Percentiles rank a stretch among this genome's conserved stretches.
These are phyloP conservation scores for Melieria crassipennis DNA, from an alignment of 2,888 invertebrate genomes.

Conservation along the genomic window DNA sequence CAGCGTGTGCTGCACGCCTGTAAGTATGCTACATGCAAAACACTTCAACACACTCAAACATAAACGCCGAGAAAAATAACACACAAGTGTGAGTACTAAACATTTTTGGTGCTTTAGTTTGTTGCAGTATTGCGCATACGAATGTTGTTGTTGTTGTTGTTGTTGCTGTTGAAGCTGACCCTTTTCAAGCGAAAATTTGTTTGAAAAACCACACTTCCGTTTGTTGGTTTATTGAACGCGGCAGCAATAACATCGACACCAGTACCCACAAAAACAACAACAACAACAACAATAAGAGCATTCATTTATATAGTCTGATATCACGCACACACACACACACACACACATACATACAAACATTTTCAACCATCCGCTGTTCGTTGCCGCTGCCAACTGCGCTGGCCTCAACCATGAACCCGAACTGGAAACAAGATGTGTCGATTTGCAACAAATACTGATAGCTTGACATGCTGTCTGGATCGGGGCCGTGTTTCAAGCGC, in stretches of 20 bases:
- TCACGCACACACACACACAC: constrained; percentile 19
- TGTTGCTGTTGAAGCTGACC: constrained; percentile 8
- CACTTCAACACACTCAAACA: too few species aligned
- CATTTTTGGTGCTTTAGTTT: too few species aligned
- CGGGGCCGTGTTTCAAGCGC: not conserved
- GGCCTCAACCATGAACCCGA: not conserved
- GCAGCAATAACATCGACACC: not conserved
- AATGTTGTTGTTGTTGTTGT: constrained; percentile 8
- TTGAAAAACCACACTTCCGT: constrained; percentile 17
- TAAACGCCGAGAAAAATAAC: too few species aligned
- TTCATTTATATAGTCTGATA: constrained; percentile 18
- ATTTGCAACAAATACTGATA: not conserved
- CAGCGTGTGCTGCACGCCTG: constrained; percentile 5
- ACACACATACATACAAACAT: constrained; percentile 23
- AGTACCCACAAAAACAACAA: not conserved
- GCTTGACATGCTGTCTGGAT: not conserved
- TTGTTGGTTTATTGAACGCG: constrained; percentile 16
- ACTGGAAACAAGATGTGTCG: constrained; percentile 29
- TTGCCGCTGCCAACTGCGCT: not conserved
- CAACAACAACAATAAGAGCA: constrained; percentile 1
- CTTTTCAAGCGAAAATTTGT: constrained; percentile 12
- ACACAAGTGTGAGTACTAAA: too few species aligned
- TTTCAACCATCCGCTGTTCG: constrained; percentile 3
- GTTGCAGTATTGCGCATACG: not conserved
- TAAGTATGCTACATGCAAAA: constrained; percentile 16